These are phyloP conservation scores for Sebastes vulpes DNA, from an alignment of 2,797 vertebrate genomes.

Conservation along the genomic window DNA sequence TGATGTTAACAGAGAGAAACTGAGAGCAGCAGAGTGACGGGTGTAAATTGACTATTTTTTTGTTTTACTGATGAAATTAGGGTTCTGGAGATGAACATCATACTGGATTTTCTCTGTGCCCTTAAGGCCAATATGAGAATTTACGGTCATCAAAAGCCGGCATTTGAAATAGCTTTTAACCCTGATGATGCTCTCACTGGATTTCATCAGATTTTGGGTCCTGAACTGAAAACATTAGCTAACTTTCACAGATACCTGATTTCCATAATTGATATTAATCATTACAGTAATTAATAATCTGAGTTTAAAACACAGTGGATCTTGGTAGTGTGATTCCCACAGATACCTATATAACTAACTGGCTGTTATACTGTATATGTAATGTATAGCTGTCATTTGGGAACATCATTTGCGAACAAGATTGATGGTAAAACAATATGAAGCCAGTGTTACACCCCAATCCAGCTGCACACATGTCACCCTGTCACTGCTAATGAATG, in stretches of 20 bases:
- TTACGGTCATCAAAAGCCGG: no score
- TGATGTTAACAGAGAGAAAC: accelerated
- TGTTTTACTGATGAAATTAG: no score
- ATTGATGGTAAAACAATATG: conserved; percentile 26
- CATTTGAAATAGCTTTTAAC: background rate
- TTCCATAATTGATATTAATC: background rate
- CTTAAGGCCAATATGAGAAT: no score
- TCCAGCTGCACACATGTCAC: conserved; percentile 26
- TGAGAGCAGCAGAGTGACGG: no score
- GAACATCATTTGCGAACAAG: background rate
- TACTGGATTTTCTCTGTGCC: background rate
- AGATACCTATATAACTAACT: background rate
- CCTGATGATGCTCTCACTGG: background rate
- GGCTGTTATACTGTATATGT: background rate
- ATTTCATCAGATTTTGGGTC: background rate
- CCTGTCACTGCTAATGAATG: conserved; percentile 8
- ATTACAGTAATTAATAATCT: background rate
- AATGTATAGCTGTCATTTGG: background rate
- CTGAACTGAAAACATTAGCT: background rate
- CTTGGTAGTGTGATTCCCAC: background rate
- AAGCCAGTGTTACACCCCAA: background rate
- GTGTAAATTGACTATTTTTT: no score
- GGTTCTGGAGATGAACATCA: background rate
- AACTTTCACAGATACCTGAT: background rate
- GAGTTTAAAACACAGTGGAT: background rate